A percentile compares a stretch with the other conserved stretches of the same genome.
Evolutionary conservation across 2,797 vertebrate genomes (phyloP).

Genomic region (Sebastes itinus): DNA sequence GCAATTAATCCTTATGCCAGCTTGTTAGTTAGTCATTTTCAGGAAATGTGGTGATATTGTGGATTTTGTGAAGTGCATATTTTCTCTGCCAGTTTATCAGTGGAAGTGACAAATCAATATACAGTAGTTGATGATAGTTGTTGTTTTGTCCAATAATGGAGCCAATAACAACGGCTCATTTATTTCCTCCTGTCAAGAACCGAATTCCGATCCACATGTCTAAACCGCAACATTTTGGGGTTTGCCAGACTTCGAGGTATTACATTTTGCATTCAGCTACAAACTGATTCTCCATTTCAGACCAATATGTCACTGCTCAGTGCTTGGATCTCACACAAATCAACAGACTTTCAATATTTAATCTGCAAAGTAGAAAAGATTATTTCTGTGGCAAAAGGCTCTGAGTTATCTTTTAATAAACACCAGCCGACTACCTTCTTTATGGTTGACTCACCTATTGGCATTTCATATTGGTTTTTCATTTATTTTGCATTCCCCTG

Average conservation of each 20-base stretch:
- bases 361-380: slow-evolving; percentile 16
- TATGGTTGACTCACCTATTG: slow-evolving; percentile 41
- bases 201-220: not conserved
- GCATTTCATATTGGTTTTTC: slow-evolving; percentile 54
- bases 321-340: slow-evolving; percentile 3
- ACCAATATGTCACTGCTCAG: not conserved
- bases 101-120: slow-evolving; percentile 11
- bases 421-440: slow-evolving; percentile 11
- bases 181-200: slow-evolving; percentile 6
- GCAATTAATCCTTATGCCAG: not conserved
- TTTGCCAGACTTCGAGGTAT: not conserved
- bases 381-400: slow-evolving; percentile 15
- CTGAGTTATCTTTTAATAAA: slow-evolving; percentile 28
- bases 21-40: no score
- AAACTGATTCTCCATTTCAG: not conserved
- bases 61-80: not conserved
- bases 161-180: slow-evolving; percentile 12
- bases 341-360: slow-evolving; percentile 8
- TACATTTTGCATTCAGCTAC: not conserved
- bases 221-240: not conserved
- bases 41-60: not conserved
- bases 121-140: not conserved
- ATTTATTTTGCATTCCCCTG: slow-evolving; percentile 46
- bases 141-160: slow-evolving; percentile 12
- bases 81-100: not conserved